phyloP scores from a whole-genome alignment of 2,888 invertebrate genomes.

The Conchocele bisecta region DNA sequence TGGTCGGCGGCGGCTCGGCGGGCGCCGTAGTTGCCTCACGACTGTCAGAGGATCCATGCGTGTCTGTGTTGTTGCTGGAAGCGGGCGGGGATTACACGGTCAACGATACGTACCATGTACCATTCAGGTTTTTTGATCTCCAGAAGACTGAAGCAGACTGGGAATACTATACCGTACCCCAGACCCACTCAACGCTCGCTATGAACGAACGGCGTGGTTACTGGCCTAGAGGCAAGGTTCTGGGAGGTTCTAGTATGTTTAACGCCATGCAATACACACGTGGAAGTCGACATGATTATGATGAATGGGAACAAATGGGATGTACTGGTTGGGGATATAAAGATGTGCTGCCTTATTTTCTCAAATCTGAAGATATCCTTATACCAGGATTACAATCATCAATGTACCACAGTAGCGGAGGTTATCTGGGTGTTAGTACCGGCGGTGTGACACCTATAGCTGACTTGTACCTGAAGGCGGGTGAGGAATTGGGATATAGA shows the following conservation, averaged over 20 bases:
- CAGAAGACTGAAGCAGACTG: conserved; percentile 46
- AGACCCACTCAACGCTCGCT: conserved; percentile 35
- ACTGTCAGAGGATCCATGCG: conserved; percentile 44
- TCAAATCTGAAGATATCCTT: conserved; percentile 50
- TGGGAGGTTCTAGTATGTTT: conserved; percentile 52
- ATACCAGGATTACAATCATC: conserved; percentile 43
- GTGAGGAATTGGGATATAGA: conserved; percentile 44
- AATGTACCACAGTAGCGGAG: conserved; percentile 48
- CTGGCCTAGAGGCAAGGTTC: conserved; percentile 52
- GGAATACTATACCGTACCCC: conserved; percentile 53
- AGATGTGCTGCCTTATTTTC: conserved; percentile 52
- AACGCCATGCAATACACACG: conserved; percentile 51
- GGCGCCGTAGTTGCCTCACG: conserved; percentile 50
- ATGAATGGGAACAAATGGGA: conserved; percentile 46
- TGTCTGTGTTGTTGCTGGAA: conserved; percentile 38
- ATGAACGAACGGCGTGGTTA: conserved; percentile 30
- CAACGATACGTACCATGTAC: conserved; percentile 41
- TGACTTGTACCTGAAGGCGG: conserved; percentile 40
- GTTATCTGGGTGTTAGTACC: conserved; percentile 43
- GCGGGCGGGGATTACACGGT: conserved; percentile 49
- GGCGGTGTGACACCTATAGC: conserved; percentile 40
- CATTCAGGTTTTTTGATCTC: conserved; percentile 31
- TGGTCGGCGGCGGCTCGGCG: no score
- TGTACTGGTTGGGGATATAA: conserved; percentile 46
- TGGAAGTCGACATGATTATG: conserved; percentile 43